Base-by-base conservation (phyloP, 2,797 vertebrate genomes). In the Spea hammondii region DNA sequence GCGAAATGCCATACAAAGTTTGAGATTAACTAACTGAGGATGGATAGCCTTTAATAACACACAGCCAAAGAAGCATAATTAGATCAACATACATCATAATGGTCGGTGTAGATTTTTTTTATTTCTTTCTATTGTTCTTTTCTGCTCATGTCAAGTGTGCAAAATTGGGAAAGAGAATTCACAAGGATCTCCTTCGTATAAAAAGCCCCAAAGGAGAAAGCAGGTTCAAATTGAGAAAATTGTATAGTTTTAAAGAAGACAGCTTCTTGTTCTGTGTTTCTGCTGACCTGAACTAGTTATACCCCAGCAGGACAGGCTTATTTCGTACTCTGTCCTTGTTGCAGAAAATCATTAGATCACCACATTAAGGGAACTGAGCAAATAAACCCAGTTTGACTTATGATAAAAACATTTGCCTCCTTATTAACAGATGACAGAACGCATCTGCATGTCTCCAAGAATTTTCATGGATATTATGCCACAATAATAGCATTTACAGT, bases 381-480 rank as follows among this genome's bases (percentile, higher is more conserved):
- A 64, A 5, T 8, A 44, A 9, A 14, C 13, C 8, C 7, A 53
- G 10, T 47, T 51, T 74, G 13, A 57, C 9, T 70, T 50, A 71
- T 50, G 54, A 59, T 49, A 14, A 75, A 74, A 70, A 79, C 66
- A 66, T 75, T 51, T 80, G 78, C 78, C 68, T 73, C 70, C 70
- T 62, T 59, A 75, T 80, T 70, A 75, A 53, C 46, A 49, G 50
- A 59, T 55, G 78, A 75, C 49, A 57, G 32, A 75, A 57, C 7
- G n/a, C 49, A 47, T 62, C 49, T 9, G 13, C 64, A 74, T 70
- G 50, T 48, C 72, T 71, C 59, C 53, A 32, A 75, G 78, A 47
- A 48, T 57, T 65, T 71, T 50, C 65, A 75, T 60, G 66, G 59
- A 48, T 70, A 71, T 64, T 55, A 75, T 51, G 64, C 32, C 32